Evolutionary conservation across 2,797 vertebrate species (phyloP), one percentile per base, ranked within the genome.

Genomic region (Sebastiscus tertius): DNA sequence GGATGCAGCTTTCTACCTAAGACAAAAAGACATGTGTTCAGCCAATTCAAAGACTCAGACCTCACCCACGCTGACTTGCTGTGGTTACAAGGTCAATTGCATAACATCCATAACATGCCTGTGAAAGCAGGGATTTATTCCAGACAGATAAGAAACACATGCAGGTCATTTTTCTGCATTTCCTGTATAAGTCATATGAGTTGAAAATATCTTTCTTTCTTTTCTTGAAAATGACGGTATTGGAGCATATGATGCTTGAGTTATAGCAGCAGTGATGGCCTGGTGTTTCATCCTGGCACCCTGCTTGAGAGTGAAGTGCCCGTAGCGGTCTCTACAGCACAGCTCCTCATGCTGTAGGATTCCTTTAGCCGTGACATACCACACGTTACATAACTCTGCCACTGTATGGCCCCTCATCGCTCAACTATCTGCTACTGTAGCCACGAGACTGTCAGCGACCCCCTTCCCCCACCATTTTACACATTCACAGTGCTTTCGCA

Each of bases 331-430:
- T 79, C 74, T 68, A 24, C 69, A 71, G 46, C 26, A 46, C 54
- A 77, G 73, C 72, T 85, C 55, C 77, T 66, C 60, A 34, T 63
- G 72, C 75, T 79, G 65, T 33, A 49, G 81, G 75, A 68, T 71
- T 87, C 66, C 77, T 85, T 82, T 62, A 33, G 11, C 79, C 6
- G 54, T 88, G 90, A 86, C 85, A 89, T 75, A 83, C 78, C 79
- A 87, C 66, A 77, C 72, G 84, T 93, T 93, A 89, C 90, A 79
- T 92, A 94, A 94, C 68, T 68, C 66, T 78, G 88, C 81, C 87
- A 89, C 89, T 91, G 84, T 72, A 82, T 20, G 60, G 79, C 83
- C 87, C 84, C 68, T 71, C 20, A 27, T 84, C 89, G 82, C 69
- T 81, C 52, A 36, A 81, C 82, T 87, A 79, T 92, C 70, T 88